Evolutionary conservation across 2,113 vertebrate species (phyloP).

Genomic region (Theristicus caerulescens): DNA sequence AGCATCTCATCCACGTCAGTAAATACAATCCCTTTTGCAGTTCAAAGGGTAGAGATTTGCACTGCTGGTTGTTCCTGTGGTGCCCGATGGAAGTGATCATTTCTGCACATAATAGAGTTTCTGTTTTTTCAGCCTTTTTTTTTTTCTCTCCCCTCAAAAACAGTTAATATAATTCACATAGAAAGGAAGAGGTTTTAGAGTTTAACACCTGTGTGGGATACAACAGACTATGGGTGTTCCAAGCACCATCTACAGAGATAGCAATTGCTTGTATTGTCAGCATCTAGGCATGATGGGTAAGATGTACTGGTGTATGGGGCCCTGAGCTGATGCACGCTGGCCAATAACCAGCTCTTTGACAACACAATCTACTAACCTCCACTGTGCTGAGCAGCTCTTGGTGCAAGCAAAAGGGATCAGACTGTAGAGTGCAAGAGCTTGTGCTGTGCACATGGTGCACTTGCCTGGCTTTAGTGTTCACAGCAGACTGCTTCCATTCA

Average conservation of each 20-base stretch:
- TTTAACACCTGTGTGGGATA: background rate
- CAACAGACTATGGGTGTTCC: background rate
- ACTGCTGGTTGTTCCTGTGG: background rate
- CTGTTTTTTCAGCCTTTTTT: background rate
- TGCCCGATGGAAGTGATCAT: rapidly evolving
- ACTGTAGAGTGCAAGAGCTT: background rate
- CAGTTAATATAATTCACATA: background rate
- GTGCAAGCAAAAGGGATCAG: background rate
- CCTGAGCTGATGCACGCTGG: background rate
- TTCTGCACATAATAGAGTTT: background rate
- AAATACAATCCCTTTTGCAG: background rate
- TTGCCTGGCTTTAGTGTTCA: background rate
- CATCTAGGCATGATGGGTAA: background rate
- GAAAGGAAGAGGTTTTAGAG: background rate
- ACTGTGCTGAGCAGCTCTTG: background rate
- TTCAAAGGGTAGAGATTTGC: background rate
- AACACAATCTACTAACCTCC: background rate
- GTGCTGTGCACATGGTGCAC: background rate
- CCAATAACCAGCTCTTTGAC: background rate
- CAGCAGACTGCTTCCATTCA: background rate
- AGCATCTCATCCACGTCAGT: rapidly evolving
- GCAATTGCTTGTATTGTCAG: background rate
- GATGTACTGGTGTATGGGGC: background rate
- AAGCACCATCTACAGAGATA: background rate
- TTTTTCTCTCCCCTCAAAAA: background rate